Percentiles rank a stretch among this genome's conserved stretches.
Conservation (phyloP, 2,888 invertebrate genomes). For the Acleris laterana region DNA sequence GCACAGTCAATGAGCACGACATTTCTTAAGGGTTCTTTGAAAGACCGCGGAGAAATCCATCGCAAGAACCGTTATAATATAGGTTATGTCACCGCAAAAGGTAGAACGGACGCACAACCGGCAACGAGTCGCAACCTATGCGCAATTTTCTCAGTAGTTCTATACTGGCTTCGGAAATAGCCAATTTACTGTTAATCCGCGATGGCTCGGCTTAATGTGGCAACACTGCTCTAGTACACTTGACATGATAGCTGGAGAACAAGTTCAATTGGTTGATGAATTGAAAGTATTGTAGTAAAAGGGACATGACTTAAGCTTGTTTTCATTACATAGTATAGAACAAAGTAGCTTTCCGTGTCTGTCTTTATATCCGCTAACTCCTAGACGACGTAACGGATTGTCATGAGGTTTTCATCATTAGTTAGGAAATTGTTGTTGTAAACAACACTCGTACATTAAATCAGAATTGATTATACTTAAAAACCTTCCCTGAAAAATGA, state of each 20-base stretch:
- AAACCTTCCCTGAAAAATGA: too few relatives aligned
- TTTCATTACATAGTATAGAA: too few relatives aligned
- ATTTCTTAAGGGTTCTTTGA: slow-evolving; percentile 42
- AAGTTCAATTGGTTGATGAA: slow-evolving; percentile 9
- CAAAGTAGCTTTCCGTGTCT: too few relatives aligned
- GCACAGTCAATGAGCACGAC: slow-evolving; percentile 43
- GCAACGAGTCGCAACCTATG: slow-evolving; percentile 41
- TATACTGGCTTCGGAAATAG: slow-evolving; percentile 50
- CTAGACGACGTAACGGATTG: too few relatives aligned
- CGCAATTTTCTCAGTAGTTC: slow-evolving; percentile 52
- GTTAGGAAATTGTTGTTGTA: too few relatives aligned
- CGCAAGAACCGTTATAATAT: slow-evolving; percentile 66
- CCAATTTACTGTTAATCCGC: slow-evolving; percentile 64
- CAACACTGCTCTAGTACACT: slow-evolving; percentile 26
- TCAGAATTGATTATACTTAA: too few relatives aligned
- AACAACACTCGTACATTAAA: too few relatives aligned
- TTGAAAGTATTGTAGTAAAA: background rate
- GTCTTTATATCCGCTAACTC: too few relatives aligned
- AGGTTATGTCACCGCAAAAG: slow-evolving; percentile 72
- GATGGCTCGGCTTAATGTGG: slow-evolving; percentile 38
- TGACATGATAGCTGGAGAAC: slow-evolving; percentile 22
- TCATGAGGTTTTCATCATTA: too few relatives aligned
- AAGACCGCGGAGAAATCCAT: slow-evolving; percentile 55
- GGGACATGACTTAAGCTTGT: background rate
- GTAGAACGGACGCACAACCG: slow-evolving; percentile 57